phyloP scores from a whole-genome alignment of 2,113 vertebrate species.

The Pogonocichla stellata region DNA sequence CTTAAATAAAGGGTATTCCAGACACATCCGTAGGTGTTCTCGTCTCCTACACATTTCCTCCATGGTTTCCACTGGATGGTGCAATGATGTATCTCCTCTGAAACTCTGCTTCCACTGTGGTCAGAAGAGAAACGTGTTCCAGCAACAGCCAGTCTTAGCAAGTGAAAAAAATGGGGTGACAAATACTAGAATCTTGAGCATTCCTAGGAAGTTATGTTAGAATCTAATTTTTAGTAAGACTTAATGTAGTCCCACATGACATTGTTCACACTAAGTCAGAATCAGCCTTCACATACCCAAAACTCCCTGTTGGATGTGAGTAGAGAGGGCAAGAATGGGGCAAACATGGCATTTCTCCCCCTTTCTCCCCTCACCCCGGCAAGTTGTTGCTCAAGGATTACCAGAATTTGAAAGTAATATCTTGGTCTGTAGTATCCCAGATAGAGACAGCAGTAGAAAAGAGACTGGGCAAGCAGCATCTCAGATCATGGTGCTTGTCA shows the following conservation, averaged over 20 bases:
- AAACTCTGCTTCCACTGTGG: not conserved
- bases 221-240: not conserved
- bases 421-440: not conserved
- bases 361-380: not conserved
- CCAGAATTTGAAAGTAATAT: not conserved
- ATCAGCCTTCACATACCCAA: not conserved
- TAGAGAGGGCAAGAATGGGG: not conserved
- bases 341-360: not conserved
- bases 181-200: fast-evolving
- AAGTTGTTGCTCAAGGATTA: not conserved
- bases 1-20: not conserved
- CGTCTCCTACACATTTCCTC: not conserved
- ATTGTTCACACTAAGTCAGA: not conserved
- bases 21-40: not conserved
- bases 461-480: not conserved
- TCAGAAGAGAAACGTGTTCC: not conserved
- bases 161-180: not conserved
- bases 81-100: not conserved
- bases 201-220: not conserved
- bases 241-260: not conserved
- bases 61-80: not conserved
- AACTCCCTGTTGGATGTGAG: not conserved
- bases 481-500: not conserved
- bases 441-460: not conserved
- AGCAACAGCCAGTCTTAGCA: not conserved